phyloP scores from a whole-genome alignment of 2,113 vertebrate genomes.

The Crotalus horridus region DNA sequence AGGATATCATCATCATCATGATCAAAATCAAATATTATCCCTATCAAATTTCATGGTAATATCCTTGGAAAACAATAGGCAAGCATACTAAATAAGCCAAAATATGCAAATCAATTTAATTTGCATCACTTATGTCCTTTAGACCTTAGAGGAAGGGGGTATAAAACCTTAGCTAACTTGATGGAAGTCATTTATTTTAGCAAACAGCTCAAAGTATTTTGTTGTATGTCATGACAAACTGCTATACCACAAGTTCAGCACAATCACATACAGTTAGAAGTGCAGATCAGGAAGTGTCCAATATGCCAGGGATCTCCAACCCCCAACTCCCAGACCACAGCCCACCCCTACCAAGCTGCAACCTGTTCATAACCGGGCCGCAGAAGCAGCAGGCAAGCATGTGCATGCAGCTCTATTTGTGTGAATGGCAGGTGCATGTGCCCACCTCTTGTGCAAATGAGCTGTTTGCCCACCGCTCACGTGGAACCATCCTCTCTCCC shows the following conservation, averaged over 20 bases:
- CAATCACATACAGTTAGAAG: not conserved
- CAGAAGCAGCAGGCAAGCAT: too few relatives aligned
- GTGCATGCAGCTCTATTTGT: too few relatives aligned
- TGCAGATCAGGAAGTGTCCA: not conserved
- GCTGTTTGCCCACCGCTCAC: too few relatives aligned
- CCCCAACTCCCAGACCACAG: not conserved
- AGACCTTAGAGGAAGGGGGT: not conserved
- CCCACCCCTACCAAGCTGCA: not conserved
- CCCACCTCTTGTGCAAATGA: too few relatives aligned
- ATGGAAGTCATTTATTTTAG: not conserved
- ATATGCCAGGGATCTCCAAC: not conserved
- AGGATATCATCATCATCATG: not conserved
- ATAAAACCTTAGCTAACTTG: not conserved
- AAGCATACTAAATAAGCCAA: not conserved
- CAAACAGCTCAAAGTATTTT: not conserved
- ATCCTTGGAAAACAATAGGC: not conserved
- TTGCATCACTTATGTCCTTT: not conserved
- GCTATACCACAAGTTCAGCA: not conserved
- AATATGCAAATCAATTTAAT: not conserved
- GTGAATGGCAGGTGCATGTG: too few relatives aligned
- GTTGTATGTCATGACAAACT: not conserved
- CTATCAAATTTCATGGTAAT: not conserved
- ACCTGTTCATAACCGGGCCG: not conserved
- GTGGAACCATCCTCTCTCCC: too few relatives aligned
- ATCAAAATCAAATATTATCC: not conserved